Conservation (phyloP, 1,140 invertebrate species). For the Monomorium pharaonis region DNA sequence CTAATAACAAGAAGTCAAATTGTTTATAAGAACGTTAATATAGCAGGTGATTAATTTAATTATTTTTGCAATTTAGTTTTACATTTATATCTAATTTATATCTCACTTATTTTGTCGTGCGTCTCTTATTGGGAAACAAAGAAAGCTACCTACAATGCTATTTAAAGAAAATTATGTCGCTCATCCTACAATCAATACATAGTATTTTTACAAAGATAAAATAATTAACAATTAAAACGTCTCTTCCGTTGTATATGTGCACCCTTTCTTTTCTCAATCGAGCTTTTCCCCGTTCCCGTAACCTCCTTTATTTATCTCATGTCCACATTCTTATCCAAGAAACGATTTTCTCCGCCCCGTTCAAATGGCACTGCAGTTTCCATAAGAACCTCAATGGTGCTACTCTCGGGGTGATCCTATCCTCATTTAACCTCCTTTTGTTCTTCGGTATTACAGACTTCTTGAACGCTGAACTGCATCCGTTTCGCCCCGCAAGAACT, state of each 20-base stretch:
- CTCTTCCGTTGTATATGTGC: background rate
- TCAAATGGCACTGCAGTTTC: slow-evolving; percentile 56
- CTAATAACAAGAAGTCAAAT: background rate
- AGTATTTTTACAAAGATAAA: background rate
- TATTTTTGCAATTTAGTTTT: background rate
- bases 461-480: slow-evolving; percentile 13
- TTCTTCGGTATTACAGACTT: slow-evolving; percentile 41
- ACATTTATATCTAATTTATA: background rate
- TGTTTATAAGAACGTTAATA: background rate
- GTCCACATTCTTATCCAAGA: slow-evolving; percentile 51
- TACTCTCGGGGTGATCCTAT: slow-evolving; percentile 48
- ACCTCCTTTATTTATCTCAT: slow-evolving; percentile 50
- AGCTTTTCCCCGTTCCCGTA: background rate
- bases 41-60: background rate
- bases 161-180: background rate
- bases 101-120: background rate
- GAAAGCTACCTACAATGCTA: background rate
- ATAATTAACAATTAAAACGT: background rate
- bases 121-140: background rate
- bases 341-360: slow-evolving; percentile 51
- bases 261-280: background rate
- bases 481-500: slow-evolving; percentile 13
- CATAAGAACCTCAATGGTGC: slow-evolving; percentile 51
- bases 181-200: background rate
- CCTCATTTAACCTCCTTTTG: slow-evolving; percentile 56